Percentiles rank a stretch among this genome's conserved stretches.
Conservation (phyloP, 2,888 invertebrate genomes). For the Erebia aethiops region DNA sequence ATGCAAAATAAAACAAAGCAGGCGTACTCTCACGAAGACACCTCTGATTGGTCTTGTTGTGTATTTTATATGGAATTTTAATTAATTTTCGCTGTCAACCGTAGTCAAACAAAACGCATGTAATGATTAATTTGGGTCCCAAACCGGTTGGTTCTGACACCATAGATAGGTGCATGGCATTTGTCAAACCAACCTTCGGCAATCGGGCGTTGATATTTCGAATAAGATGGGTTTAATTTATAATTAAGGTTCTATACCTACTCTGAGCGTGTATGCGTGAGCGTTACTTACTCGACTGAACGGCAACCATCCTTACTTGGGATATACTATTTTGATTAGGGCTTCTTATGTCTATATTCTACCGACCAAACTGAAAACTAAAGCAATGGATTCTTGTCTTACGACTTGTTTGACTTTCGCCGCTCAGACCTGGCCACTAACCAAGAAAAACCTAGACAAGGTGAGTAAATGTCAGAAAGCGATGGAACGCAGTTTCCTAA, state of each 20-base stretch:
- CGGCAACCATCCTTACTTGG: background rate
- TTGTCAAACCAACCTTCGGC: slow-evolving; percentile 43
- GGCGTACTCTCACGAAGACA: slow-evolving; percentile 70
- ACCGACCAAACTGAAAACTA: too few species aligned
- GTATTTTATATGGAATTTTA: slow-evolving; percentile 77
- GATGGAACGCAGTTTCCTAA: too few species aligned
- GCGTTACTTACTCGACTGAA: background rate
- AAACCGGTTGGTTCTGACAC: slow-evolving; percentile 50
- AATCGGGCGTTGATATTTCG: slow-evolving; percentile 34
- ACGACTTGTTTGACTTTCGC: too few species aligned
- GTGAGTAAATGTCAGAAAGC: too few species aligned
- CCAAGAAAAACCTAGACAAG: too few species aligned
- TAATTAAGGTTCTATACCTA: background rate
- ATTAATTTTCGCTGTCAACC: slow-evolving; percentile 81
- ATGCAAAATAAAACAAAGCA: slow-evolving; percentile 74
- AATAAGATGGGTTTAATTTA: slow-evolving; percentile 7
- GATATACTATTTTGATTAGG: background rate
- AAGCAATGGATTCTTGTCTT: too few species aligned
- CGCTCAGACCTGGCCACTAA: too few species aligned
- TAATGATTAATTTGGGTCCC: slow-evolving; percentile 74
- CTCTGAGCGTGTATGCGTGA: background rate
- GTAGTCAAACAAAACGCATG: slow-evolving; percentile 70
- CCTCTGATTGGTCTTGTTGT: slow-evolving; percentile 69
- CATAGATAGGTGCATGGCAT: slow-evolving; percentile 45
- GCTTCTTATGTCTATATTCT: background rate